A percentile compares a stretch with the other conserved stretches of the same genome.
phyloP scores from a whole-genome alignment of 2,888 invertebrate genomes.

The Plebejus anna region DNA sequence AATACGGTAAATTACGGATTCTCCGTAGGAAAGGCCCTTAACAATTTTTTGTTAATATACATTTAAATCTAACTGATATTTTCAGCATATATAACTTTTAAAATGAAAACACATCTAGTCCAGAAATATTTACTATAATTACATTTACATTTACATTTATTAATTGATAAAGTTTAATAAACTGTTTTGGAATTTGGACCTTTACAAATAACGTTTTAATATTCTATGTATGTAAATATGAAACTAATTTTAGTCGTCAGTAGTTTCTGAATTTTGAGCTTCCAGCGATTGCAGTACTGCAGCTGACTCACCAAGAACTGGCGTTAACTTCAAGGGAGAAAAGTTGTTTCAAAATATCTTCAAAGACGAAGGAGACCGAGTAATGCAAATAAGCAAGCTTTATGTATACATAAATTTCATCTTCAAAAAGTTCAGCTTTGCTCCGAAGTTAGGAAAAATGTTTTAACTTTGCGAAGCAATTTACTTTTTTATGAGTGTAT shows the following conservation, averaged over 20 bases:
- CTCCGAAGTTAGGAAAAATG: slow-evolving; percentile 53
- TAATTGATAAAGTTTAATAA: background rate
- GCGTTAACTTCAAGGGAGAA: slow-evolving; percentile 64
- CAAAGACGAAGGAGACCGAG: slow-evolving; percentile 52
- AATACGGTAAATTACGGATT: too few relatives aligned
- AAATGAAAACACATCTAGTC: too few relatives aligned
- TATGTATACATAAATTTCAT: slow-evolving; percentile 51
- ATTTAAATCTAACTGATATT: too few relatives aligned
- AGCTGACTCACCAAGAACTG: slow-evolving; percentile 62
- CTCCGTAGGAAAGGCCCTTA: too few relatives aligned
- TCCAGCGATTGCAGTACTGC: slow-evolving; percentile 44
- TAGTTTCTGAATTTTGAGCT: slow-evolving; percentile 43
- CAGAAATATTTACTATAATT: too few relatives aligned
- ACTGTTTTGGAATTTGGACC: background rate
- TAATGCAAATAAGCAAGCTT: slow-evolving; percentile 56
- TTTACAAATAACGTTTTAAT: background rate
- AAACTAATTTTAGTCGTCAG: slow-evolving; percentile 27
- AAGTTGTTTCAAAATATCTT: slow-evolving; percentile 64
- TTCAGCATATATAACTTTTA: too few relatives aligned
- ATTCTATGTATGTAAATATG: background rate
- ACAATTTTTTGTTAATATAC: too few relatives aligned
- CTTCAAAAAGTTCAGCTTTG: slow-evolving; percentile 47
- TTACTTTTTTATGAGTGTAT: slow-evolving; percentile 41
- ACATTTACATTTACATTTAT: too few relatives aligned
- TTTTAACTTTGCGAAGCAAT: slow-evolving; percentile 46